A percentile compares a stretch with the other conserved stretches of the same genome.
These are phyloP conservation scores for Euglossa dilemma DNA, from an alignment of 1,140 invertebrate genomes.

Conservation along the genomic window DNA sequence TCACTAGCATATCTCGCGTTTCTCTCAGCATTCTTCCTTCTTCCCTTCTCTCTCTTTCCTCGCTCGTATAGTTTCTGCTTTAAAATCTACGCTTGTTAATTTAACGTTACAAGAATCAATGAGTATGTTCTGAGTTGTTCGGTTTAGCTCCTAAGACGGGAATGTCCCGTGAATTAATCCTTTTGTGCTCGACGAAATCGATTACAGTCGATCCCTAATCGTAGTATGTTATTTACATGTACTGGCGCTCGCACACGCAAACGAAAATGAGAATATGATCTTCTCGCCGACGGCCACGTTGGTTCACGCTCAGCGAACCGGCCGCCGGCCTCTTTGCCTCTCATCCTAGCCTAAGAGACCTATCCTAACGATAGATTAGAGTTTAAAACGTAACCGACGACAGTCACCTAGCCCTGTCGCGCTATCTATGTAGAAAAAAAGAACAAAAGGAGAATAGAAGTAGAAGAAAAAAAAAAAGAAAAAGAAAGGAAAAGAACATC, in stretches of 20 bases:
- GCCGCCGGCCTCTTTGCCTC: not conserved
- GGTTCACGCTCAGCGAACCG: not conserved
- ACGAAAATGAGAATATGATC: constrained; percentile 2
- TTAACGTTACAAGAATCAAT: constrained; percentile 72
- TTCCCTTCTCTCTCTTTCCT: not conserved
- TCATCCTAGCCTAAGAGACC: constrained; percentile 22
- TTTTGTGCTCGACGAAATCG: constrained; percentile 51
- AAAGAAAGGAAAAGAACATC: constrained; percentile 59
- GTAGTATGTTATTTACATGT: constrained; percentile 45
- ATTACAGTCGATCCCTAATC: constrained; percentile 26
- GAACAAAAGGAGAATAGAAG: constrained; percentile 24
- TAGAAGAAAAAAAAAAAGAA: not conserved
- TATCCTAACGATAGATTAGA: constrained; percentile 61
- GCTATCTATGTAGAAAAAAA: constrained; percentile 45
- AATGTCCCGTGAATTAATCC: not conserved
- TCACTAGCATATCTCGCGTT: constrained; percentile 16
- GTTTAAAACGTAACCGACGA: constrained; percentile 56
- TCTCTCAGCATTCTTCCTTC: not conserved
- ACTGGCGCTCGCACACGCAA: constrained; percentile 34
- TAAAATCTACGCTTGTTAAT: constrained; percentile 71
- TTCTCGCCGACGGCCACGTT: too few relatives aligned
- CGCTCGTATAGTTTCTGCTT: not conserved
- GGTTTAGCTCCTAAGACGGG: constrained; percentile 58
- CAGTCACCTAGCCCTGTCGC: constrained; percentile 52
- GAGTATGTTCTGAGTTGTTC: constrained; percentile 74